Conservation (phyloP, 2,888 invertebrate genomes). For the Acanthosoma haemorrhoidale region DNA sequence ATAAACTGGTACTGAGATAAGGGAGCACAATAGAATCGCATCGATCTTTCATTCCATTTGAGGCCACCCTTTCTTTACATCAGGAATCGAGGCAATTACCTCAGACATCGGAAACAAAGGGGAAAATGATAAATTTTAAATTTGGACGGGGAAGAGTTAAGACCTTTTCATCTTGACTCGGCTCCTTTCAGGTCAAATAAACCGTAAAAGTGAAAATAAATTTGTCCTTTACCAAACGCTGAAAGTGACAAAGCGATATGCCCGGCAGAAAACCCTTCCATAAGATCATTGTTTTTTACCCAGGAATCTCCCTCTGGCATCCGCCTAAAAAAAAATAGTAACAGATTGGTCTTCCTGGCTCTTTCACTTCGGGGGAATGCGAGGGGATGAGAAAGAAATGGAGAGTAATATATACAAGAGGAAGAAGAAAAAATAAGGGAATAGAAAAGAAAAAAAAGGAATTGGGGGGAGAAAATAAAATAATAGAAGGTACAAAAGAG, state of each 20-base stretch:
- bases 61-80: no score
- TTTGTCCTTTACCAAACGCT: background rate
- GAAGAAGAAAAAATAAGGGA: background rate
- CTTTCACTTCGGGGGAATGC: background rate
- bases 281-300: background rate
- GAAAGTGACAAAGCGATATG: constrained; percentile 3
- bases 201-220: constrained; percentile 3
- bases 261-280: background rate
- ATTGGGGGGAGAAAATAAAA: constrained; percentile 3
- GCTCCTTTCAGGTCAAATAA: background rate
- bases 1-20: no score
- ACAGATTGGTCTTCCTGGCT: background rate
- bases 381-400: background rate
- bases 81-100: background rate
- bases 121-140: background rate
- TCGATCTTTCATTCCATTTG: no score
- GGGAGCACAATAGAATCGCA: no score
- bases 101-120: background rate
- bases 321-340: constrained; percentile 1
- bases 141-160: background rate
- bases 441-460: no score
- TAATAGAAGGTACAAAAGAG: constrained; percentile 10
- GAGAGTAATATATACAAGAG: constrained; percentile 9
- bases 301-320: background rate
- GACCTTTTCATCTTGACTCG: background rate